These are phyloP conservation scores for Craniophora ligustri DNA, from an alignment of 2,888 invertebrate species.

Conservation along the genomic window DNA sequence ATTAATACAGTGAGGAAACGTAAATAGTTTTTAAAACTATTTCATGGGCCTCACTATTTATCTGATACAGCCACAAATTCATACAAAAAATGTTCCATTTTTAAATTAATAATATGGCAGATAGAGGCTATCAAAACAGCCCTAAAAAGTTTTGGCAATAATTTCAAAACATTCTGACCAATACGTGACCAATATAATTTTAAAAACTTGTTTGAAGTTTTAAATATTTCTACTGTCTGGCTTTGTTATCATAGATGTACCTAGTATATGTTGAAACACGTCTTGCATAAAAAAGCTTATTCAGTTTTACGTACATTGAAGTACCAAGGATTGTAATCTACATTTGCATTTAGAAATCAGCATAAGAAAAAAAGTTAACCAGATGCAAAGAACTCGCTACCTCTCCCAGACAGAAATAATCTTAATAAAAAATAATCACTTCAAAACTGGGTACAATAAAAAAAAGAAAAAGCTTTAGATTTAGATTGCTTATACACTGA, in stretches of 20 bases:
- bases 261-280: conserved; percentile 27
- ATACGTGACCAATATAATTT: too few relatives aligned
- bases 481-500: too few relatives aligned
- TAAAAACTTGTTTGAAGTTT: not conserved
- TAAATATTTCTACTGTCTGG: conserved; percentile 4
- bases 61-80: too few relatives aligned
- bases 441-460: not conserved
- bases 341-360: conserved; percentile 4
- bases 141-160: too few relatives aligned
- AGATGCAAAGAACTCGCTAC: not conserved
- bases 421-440: not conserved
- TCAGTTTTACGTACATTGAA: conserved; percentile 44
- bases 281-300: conserved; percentile 22
- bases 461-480: too few relatives aligned
- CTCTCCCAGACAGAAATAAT: not conserved
- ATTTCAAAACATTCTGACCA: too few relatives aligned
- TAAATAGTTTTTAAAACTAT: too few relatives aligned
- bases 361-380: conserved; percentile 6
- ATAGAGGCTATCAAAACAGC: too few relatives aligned
- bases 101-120: too few relatives aligned
- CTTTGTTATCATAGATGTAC: not conserved
- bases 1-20: too few relatives aligned
- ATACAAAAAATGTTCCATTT: too few relatives aligned
- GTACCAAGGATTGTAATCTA: conserved; percentile 6
- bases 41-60: too few relatives aligned